Conservation (phyloP, 2,797 vertebrate species). For the Sciaenops ocellatus region DNA sequence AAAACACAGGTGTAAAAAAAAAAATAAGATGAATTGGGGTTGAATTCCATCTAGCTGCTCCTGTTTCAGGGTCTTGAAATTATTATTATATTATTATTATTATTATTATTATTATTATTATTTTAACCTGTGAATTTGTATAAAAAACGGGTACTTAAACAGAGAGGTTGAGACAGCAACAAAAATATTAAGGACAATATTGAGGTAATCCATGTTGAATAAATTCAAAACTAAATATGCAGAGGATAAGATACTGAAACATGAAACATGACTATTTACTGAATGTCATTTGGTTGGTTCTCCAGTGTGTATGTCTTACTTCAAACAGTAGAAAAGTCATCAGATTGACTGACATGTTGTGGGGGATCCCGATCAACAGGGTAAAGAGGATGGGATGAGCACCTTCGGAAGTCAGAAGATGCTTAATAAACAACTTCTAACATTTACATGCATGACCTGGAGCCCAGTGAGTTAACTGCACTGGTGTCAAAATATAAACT, state of each 20-base stretch:
- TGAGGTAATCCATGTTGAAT: neutral
- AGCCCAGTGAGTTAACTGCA: neutral
- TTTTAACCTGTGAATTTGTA: too few species aligned
- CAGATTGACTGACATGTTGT: neutral
- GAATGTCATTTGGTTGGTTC: neutral
- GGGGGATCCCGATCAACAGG: neutral
- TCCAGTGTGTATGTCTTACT: neutral
- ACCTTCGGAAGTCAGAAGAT: neutral
- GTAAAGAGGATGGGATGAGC: neutral
- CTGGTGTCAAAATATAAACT: constrained; percentile 1
- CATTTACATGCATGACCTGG: constrained; percentile 14
- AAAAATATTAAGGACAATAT: neutral
- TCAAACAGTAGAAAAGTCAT: neutral
- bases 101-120: too few species aligned
- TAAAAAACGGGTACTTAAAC: neutral
- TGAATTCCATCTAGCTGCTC: neutral
- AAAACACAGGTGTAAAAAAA: neutral
- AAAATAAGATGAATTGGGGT: neutral
- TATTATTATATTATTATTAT: too few species aligned
- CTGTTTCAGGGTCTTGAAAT: neutral
- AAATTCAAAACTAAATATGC: neutral
- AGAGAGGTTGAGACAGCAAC: neutral
- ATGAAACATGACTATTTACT: neutral
- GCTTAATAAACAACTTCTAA: constrained; percentile 19
- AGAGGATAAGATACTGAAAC: neutral